phyloP scores from a whole-genome alignment of 2,113 vertebrate genomes.

The Oxygymnocypris stewartii region DNA sequence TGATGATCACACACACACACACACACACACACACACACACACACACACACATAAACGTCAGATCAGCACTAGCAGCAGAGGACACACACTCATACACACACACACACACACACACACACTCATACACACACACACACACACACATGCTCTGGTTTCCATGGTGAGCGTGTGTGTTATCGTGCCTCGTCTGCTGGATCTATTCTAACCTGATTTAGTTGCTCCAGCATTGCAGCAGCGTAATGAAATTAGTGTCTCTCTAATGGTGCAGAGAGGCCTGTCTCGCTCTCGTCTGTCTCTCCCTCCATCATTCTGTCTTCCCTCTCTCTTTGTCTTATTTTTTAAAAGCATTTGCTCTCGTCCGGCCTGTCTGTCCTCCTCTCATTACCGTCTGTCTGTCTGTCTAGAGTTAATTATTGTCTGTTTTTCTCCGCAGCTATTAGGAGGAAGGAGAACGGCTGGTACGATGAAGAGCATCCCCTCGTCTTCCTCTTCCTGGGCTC shows the following conservation, averaged over 20 bases:
- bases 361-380: slow-evolving; percentile 36
- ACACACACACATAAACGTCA: no score
- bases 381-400: slow-evolving; percentile 49
- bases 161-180: slow-evolving; percentile 67
- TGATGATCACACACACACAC: slow-evolving; percentile 29
- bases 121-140: not conserved
- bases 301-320: slow-evolving; percentile 40
- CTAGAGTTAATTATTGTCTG: slow-evolving; percentile 23
- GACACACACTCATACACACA: not conserved
- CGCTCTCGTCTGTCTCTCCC: slow-evolving; percentile 51
- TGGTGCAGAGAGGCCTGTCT: slow-evolving; percentile 83
- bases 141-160: slow-evolving; percentile 68
- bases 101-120: not conserved
- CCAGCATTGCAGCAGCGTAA: slow-evolving; percentile 91
- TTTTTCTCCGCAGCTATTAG: slow-evolving; percentile 81
- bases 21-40: no score
- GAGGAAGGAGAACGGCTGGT: slow-evolving; percentile 98
- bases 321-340: slow-evolving; percentile 57
- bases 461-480: slow-evolving; percentile 95
- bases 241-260: slow-evolving; percentile 94
- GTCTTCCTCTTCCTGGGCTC: slow-evolving; percentile 98
- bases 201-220: slow-evolving; percentile 97
- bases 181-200: slow-evolving; percentile 84
- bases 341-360: slow-evolving; percentile 64
- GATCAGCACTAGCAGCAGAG: no score